Conservation (phyloP, 2,888 invertebrate genomes). For the Coleophora flavipennella region DNA sequence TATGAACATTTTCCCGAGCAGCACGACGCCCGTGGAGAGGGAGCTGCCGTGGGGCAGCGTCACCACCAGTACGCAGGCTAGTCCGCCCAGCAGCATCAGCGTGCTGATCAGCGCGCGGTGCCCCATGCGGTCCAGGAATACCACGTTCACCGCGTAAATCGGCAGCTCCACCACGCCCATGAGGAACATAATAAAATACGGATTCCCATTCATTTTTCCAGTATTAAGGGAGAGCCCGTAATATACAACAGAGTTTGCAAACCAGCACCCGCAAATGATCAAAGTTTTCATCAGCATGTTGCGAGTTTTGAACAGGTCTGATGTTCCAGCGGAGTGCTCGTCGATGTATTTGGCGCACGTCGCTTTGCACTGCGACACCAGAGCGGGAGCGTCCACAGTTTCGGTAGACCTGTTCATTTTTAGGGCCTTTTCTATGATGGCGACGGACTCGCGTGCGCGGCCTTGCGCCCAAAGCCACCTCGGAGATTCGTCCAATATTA, state of each 20-base stretch:
- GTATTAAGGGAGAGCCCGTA: slow-evolving; percentile 88
- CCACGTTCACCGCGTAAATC: slow-evolving; percentile 80
- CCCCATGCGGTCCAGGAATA: slow-evolving; percentile 83
- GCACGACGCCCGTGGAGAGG: slow-evolving; percentile 75
- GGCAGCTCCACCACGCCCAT: slow-evolving; percentile 87
- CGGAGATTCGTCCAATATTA: slow-evolving; percentile 90
- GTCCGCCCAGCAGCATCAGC: slow-evolving; percentile 84
- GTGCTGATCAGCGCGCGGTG: slow-evolving; percentile 82
- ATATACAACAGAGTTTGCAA: slow-evolving; percentile 88
- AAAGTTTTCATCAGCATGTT: slow-evolving; percentile 83
- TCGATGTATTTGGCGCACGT: slow-evolving; percentile 58
- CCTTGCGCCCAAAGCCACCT: slow-evolving; percentile 92
- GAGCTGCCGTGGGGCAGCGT: slow-evolving; percentile 77
- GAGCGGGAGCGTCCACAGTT: slow-evolving; percentile 75
- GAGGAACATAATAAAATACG: slow-evolving; percentile 83
- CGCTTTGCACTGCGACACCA: slow-evolving; percentile 75
- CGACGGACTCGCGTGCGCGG: slow-evolving; percentile 79
- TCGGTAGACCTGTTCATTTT: slow-evolving; percentile 78
- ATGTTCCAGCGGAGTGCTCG: slow-evolving; percentile 73
- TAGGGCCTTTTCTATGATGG: slow-evolving; percentile 81
- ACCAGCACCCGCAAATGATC: slow-evolving; percentile 88
- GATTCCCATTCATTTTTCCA: slow-evolving; percentile 84
- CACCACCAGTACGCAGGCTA: slow-evolving; percentile 83
- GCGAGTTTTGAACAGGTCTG: slow-evolving; percentile 84
- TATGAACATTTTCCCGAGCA: slow-evolving; percentile 87